Evolutionary conservation across 1,140 invertebrate species (phyloP).

Genomic region (Melipona quadrifasciata): DNA sequence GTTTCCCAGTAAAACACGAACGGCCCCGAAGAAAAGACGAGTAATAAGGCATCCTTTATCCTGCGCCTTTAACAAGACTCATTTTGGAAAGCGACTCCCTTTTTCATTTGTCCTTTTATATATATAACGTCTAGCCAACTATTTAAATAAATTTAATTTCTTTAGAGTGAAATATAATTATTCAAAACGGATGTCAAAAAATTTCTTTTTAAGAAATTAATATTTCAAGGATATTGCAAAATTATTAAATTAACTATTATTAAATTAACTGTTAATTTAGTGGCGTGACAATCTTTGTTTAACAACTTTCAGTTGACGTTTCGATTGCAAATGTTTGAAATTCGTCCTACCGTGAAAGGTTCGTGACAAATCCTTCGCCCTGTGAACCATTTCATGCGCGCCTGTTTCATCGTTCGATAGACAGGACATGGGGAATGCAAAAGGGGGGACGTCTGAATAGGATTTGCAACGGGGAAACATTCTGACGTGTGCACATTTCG

Average conservation of each 20-base stretch:
- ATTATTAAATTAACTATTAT: neutral
- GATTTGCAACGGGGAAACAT: constrained; percentile 4
- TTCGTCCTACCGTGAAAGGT: neutral
- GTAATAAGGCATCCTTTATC: neutral
- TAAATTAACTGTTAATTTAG: too few species aligned
- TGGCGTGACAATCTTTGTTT: neutral
- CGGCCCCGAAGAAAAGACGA: constrained; percentile 9
- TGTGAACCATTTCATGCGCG: neutral
- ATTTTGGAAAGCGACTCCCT: neutral
- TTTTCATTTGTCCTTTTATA: neutral
- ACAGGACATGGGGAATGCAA: neutral
- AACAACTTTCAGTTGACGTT: neutral
- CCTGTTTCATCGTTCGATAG: neutral
- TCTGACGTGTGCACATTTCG: neutral
- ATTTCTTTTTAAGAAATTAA: neutral
- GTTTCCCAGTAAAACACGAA: neutral
- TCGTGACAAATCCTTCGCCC: neutral
- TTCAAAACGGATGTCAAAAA: too few species aligned
- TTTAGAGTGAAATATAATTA: too few species aligned
- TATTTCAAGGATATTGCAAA: neutral
- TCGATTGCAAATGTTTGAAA: neutral
- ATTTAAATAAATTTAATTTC: too few species aligned
- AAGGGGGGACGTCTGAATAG: neutral
- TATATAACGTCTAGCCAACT: too few species aligned
- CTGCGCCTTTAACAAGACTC: neutral